Percentiles rank a stretch among this genome's conserved stretches.
phyloP scores from a whole-genome alignment of 2,797 vertebrate genomes.

The Sciurus vulgaris region DNA sequence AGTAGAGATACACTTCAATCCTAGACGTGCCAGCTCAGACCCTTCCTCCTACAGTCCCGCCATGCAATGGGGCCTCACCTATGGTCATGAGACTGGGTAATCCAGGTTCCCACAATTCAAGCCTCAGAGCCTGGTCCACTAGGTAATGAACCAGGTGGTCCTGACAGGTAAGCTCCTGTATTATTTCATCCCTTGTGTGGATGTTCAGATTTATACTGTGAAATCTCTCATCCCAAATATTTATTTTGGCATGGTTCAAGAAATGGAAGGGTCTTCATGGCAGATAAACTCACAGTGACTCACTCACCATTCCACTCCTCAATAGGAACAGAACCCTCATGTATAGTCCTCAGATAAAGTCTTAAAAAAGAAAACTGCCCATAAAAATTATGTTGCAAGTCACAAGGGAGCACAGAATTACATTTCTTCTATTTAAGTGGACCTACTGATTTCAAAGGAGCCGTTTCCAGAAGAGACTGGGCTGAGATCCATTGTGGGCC shows the following conservation, averaged over 20 bases:
- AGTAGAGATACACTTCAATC: neutral
- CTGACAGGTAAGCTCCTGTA: too few relatives aligned
- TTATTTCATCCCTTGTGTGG: too few relatives aligned
- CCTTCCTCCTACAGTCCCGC: neutral
- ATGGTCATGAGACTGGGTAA: neutral
- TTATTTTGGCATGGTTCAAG: neutral
- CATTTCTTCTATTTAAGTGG: neutral
- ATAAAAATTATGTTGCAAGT: too few relatives aligned
- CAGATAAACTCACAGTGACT: neutral
- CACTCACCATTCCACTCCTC: fast-evolving
- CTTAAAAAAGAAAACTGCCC: neutral
- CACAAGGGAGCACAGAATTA: neutral
- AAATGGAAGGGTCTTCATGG: fast-evolving
- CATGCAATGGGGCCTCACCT: fast-evolving
- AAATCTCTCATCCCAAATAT: neutral
- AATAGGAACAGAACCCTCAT: neutral
- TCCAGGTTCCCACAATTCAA: fast-evolving
- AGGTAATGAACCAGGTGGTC: neutral
- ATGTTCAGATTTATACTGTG: neutral
- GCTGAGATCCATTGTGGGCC: neutral
- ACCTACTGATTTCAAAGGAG: neutral
- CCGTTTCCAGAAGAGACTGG: neutral
- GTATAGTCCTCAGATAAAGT: neutral
- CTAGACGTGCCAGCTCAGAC: fast-evolving
- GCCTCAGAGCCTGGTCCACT: neutral